Evolutionary conservation across 2,888 invertebrate species (phyloP).

Genomic region (Papilio protenor): DNA sequence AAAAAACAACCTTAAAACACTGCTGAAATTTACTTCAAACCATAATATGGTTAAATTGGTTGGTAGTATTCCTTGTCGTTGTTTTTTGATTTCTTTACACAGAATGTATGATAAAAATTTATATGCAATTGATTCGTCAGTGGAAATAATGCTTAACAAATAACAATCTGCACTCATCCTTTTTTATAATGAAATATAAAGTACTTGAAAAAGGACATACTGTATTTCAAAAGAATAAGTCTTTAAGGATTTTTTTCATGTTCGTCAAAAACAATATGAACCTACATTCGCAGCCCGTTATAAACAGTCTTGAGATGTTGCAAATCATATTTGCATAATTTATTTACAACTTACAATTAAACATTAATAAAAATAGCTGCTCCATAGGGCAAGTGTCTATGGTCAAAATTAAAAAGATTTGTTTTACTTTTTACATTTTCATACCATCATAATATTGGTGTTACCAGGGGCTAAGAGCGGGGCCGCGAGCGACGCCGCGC

Average conservation of each 20-base stretch:
- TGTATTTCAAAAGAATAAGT: background rate
- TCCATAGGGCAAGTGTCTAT: slow-evolving; percentile 17
- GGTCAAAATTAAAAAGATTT: background rate
- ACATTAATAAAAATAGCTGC: slow-evolving; percentile 28
- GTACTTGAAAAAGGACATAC: background rate
- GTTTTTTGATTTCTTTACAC: too few relatives aligned
- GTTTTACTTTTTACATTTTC: background rate
- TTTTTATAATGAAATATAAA: background rate
- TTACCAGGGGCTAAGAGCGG: background rate
- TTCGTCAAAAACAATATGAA: background rate
- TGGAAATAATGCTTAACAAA: background rate
- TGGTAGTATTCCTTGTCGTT: too few relatives aligned
- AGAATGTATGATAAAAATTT: too few relatives aligned
- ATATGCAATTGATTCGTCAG: background rate
- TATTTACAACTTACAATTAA: slow-evolving; percentile 18
- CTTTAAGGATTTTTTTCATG: background rate
- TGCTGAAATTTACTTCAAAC: background rate
- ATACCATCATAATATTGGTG: background rate
- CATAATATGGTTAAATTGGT: too few relatives aligned
- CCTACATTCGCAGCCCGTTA: slow-evolving; percentile 2
- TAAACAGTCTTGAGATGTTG: slow-evolving; percentile 11
- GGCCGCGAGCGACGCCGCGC: background rate
- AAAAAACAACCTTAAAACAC: background rate
- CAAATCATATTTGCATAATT: slow-evolving; percentile 24
- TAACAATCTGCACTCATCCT: background rate